Evolutionary conservation across 1,140 invertebrate species (phyloP).

Genomic region (Drosophila parvula): DNA sequence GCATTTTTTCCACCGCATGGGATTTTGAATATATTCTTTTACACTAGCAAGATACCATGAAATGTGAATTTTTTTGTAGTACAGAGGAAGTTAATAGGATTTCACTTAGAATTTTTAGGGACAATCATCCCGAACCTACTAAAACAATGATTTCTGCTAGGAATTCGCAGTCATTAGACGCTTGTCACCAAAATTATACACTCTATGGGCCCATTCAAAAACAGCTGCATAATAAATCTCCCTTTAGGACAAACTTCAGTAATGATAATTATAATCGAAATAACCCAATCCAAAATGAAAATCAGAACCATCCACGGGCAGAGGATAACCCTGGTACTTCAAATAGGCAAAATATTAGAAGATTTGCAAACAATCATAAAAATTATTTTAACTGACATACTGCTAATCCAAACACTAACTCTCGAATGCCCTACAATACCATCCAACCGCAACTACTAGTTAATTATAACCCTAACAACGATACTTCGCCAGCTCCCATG

Average conservation of each 20-base stretch:
- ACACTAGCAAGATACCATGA: too few species aligned
- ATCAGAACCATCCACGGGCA: slow-evolving; percentile 2
- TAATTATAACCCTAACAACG: neutral
- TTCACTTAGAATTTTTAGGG: slow-evolving; percentile 11
- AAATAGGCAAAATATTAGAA: slow-evolving; percentile 6
- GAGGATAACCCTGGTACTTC: neutral
- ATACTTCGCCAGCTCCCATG: neutral
- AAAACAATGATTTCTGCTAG: slow-evolving; percentile 11
- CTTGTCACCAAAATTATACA: neutral
- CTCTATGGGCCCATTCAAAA: neutral
- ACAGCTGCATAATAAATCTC: neutral
- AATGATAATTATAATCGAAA: slow-evolving; percentile 5
- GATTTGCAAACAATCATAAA: neutral
- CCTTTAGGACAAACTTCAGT: slow-evolving; percentile 8
- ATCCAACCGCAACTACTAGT: too few species aligned
- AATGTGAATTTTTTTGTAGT: too few species aligned
- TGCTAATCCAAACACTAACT: slow-evolving; percentile 6
- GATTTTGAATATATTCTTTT: too few species aligned
- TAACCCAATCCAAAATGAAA: slow-evolving; percentile 3
- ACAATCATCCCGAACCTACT: slow-evolving; percentile 6
- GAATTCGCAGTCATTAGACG: neutral
- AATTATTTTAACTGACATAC: neutral
- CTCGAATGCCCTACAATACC: neutral
- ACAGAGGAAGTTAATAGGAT: slow-evolving; percentile 8
- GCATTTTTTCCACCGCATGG: too few species aligned